Evolutionary conservation across 2,113 vertebrate species (phyloP), one percentile per base, ranked within the genome.

Genomic region (Polypterus senegalus): DNA sequence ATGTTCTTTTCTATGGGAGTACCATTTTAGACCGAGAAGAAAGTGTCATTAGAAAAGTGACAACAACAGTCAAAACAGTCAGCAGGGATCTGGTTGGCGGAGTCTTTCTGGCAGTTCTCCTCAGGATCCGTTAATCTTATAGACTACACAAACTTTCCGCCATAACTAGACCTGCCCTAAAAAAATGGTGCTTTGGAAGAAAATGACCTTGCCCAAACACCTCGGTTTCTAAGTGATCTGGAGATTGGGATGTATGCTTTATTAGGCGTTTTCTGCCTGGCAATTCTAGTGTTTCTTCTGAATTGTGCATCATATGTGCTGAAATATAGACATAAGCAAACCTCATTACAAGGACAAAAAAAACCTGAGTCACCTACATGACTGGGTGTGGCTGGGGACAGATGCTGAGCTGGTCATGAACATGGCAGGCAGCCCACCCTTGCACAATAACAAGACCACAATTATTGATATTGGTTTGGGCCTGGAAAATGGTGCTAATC

Each of bases 191-290:
- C 75, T 1, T 3, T 70, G 10, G 83, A 73, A 1, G 83, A 84
- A 6, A 71, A 66, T 0, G 91, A 89, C 57, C 83, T 81, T 3
- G 60, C 74, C 0, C 78, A 86, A 62, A 58, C 77, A 0, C 66
- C 86, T 10, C 69, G 88, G 4, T 89, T 91, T 0, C 85, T 96
- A n/a, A 91, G 88, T 0, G 92, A 98, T 74, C 74, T 97, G 63
- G 94, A 97, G 77, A 92, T 93, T 2, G 94, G 93, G 1, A 94
- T 98, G 94, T 97, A 97, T 0, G 93, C 92, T 1, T 73, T 97
- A 54, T 63, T 97, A 51, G 90, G 89, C 0, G 94, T 97, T 67
- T 98, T 98, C 69, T 93, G 94, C 72, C 76, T 98, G 76, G 94
- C 94, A 11, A 97, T 97, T 57, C 57, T 97, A 44, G 94, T 95